Evolutionary conservation across 1,140 invertebrate genomes (phyloP), one percentile per base, ranked within the genome.

Genomic region (Tetramorium simillimum): DNA sequence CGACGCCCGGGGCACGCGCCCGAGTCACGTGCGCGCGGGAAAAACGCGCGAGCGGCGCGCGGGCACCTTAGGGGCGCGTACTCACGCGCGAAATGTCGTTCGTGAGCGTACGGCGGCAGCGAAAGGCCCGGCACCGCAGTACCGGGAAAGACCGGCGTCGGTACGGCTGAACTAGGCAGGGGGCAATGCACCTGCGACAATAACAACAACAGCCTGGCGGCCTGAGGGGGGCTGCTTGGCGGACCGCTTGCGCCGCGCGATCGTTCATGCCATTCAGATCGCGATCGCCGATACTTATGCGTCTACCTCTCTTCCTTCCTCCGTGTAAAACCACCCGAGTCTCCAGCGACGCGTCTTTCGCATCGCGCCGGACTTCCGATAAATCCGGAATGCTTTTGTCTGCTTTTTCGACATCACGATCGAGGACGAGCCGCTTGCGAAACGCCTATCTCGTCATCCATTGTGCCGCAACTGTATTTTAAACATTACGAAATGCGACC

Each of bases 131-230:
- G 16, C 18, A 18, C 76, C 24, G 37, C 76, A 24, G 28, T 37
- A 33, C 78, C 24, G 3, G 58, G 70, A 77, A 80, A 86, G 43
- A 56, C 28, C 5, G 78, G 49, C 78, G 78, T 69, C 58, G 37
- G 21, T 80, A 24, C 76, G 56, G 56, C 77, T 60, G 51, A 67
- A 81, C 62, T 78, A 78, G 63, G 14, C 75, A 86, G 89, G 88
- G 94, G 92, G 92, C 93, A 94, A 93, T 92, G 93, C 91, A 94
- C 94, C 90, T 92, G 90, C 86, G 89, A 93, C 91, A 92, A 93
- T 92, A 93, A 93, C 91, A 93, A 93, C 91, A 91, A 92, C 65
- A 86, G 73, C 84, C 10, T 49, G 60, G 58, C 46, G 24, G 18
- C 33, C 33, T 24, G 56, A 72, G 73, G 51, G 51, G 67, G 6